Evolutionary conservation across 1,140 invertebrate genomes (phyloP), one percentile per base, ranked within the genome.

Genomic region (Gryllus bimaculatus): DNA sequence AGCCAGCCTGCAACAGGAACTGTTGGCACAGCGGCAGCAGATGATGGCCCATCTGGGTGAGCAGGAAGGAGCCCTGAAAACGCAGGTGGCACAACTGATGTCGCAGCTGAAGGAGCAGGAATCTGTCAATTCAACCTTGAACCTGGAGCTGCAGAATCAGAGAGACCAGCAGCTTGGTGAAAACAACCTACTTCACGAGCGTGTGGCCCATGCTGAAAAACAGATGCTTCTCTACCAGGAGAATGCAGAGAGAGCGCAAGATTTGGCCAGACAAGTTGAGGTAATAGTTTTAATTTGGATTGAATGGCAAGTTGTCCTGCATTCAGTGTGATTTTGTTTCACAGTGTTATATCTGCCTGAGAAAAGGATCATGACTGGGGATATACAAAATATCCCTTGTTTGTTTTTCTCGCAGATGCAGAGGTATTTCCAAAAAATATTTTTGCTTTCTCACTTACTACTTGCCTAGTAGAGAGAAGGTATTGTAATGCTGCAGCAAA

Each of bases 231-330:
- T 87, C 66, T 81, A 81, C 21, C 85, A 87, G 75, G 86, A 87
- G 74, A 66, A 18, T 18, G 82, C 81, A 2, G 85, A 85, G 48
- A 82, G 83, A 78, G 80, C 86, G 13, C 86, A 86, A 79, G 89
- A 91, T 20, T 84, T 89, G 54, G 85, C 86, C 79, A 87, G 88
- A 79, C 89, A 91, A 84, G 86, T 90, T 66, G 89, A 91, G 85
- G 89, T 90, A 80, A 81, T 39, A 5, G 26, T 39, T 39, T 39
- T 39, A 39, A 39, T 39, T 39, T 2, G 26, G 26, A 39, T 39
- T 39, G 26, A 39, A 39, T 39, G 26, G 26, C 26, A 39, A 5
- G 26, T 39, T 39, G 26, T 5, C 26, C 26, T 39, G 5, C 26
- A 39, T 39, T 2, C 26, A 39, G 26, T 2, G 26, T 39, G 26